Base-by-base conservation (phyloP, 2,797 vertebrate genomes). In the Pangasius krempfi region DNA sequence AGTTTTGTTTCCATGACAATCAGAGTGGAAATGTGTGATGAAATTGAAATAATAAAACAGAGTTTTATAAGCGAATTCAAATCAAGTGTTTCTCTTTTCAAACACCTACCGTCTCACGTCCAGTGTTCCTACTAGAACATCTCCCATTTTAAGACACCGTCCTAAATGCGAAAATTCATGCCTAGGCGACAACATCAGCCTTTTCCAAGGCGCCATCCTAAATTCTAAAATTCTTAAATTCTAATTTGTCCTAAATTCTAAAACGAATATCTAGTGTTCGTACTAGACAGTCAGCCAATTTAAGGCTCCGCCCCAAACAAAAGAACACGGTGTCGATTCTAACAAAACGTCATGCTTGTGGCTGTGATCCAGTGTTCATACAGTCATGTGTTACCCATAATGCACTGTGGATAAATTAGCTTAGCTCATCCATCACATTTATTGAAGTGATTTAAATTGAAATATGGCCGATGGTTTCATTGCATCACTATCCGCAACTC, bases 31-130 rank as follows among this genome's bases (percentile, higher is more conserved):
- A 93, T 91, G 52, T 90, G 95, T 96, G 94, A 95, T 54, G 93
- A 96, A 94, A 95, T 96, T 90, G 96, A 97, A 78, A 95, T 92
- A 96, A 97, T 97, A 98, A 98, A 98, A 96, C 94, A 70, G 90
- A 94, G 94, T 97, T 92, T 97, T 97, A 92, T 97, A 94, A 62
- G 85, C 86, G 30, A 70, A 47, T 75, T 66, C 16, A n/a, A 30
- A 84, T 12, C 0, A 22, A n/a, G n/a, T 68, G 0, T n/a, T 70
- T 13, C 68, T 52, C 22, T 10, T 47, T 50, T 12, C 16, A 12
- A 80, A 80, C 78, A 60, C 54, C 0, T 14, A 44, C 40, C 20
- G 7, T 25, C 58, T 44, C n/a, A 4, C 5, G 0, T 30, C 3
- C 6, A 33, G 16, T 20, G 47, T 27, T 64, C 44, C 10, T 76